Percentiles rank a stretch among this genome's conserved stretches.
phyloP scores from a whole-genome alignment of 2,797 vertebrate genomes.

The Pteronotus mesoamericanus region DNA sequence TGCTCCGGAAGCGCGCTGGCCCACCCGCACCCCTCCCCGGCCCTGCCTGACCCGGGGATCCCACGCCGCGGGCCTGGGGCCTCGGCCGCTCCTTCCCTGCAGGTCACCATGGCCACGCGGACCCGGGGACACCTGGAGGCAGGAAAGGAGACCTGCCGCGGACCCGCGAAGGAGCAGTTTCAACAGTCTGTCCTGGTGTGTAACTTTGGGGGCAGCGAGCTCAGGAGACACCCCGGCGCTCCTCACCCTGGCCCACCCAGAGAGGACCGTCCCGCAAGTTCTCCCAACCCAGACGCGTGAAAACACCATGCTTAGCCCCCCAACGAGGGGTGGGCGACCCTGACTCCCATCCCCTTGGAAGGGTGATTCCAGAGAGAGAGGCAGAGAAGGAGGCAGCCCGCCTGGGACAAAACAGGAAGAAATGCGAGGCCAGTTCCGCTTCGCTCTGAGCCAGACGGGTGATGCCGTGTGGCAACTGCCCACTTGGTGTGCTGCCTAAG shows the following conservation, averaged over 20 bases:
- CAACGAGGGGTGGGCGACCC: background rate
- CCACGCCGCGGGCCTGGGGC: background rate
- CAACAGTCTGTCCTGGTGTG: fast-evolving
- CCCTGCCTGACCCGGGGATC: fast-evolving
- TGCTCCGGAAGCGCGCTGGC: fast-evolving
- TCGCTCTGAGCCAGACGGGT: fast-evolving
- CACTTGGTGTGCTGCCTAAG: fast-evolving
- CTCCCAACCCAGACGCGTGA: background rate
- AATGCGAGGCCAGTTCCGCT: fast-evolving
- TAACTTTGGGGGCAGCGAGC: fast-evolving
- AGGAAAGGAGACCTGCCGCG: fast-evolving
- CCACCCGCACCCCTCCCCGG: background rate
- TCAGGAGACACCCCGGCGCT: fast-evolving
- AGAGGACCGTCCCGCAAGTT: fast-evolving
- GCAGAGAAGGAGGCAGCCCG: fast-evolving
- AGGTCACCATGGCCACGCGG: fast-evolving
- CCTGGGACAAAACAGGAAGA: no score
- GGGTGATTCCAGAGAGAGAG: background rate
- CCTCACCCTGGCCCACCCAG: background rate
- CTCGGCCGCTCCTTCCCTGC: no score
- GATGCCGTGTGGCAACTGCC: fast-evolving
- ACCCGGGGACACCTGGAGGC: fast-evolving
- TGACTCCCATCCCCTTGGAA: fast-evolving
- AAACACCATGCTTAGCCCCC: fast-evolving
- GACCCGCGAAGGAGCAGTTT: fast-evolving